Percentiles rank a stretch among this genome's conserved stretches.
These are phyloP conservation scores for Nanger granti DNA, from an alignment of 2,113 vertebrate genomes.

Conservation along the genomic window DNA sequence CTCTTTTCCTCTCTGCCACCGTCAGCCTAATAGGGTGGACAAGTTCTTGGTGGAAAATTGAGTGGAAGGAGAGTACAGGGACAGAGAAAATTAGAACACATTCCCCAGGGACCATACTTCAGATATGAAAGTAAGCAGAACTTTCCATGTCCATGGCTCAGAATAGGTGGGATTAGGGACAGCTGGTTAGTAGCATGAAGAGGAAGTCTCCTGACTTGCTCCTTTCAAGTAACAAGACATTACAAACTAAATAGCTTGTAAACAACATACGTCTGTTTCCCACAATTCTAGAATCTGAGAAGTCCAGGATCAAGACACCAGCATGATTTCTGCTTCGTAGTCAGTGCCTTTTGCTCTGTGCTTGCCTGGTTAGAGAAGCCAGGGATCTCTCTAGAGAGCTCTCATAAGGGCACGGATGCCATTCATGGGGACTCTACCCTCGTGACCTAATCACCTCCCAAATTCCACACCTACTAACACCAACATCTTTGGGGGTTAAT, in stretches of 20 bases:
- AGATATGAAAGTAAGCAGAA: background rate
- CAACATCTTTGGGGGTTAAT: background rate
- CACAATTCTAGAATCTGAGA: background rate
- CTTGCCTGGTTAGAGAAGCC: background rate
- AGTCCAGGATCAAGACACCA: background rate
- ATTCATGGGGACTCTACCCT: background rate
- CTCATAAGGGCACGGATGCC: too few species aligned
- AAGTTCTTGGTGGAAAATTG: background rate
- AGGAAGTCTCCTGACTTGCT: background rate
- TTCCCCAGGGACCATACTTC: background rate
- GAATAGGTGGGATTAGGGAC: background rate
- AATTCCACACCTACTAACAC: background rate
- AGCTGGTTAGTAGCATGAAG: background rate
- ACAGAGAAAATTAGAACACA: background rate
- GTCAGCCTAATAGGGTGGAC: background rate
- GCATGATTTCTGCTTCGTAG: background rate
- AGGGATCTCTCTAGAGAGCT: background rate
- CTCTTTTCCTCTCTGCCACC: background rate
- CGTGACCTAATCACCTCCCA: background rate
- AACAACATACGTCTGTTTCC: background rate
- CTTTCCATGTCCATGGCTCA: background rate
- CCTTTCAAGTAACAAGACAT: background rate
- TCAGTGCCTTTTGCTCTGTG: background rate
- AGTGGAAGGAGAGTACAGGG: background rate
- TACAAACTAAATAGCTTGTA: background rate